A percentile compares a stretch with the other conserved stretches of the same genome.
Conservation (phyloP, 2,113 vertebrate genomes). For the Oncorhynchus keta region DNA sequence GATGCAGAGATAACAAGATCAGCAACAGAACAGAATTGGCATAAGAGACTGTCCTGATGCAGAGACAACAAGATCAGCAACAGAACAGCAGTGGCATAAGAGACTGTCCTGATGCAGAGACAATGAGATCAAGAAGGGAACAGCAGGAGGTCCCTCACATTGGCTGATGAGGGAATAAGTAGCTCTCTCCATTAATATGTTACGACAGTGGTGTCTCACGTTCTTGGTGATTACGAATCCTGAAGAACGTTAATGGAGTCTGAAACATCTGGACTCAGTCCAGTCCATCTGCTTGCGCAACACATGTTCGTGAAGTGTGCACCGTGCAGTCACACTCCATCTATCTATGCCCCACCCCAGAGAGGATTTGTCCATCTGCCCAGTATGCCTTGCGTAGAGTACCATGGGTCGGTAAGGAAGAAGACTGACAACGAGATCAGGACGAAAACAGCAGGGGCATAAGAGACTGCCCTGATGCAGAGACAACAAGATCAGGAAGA, state of each 20-base stretch:
- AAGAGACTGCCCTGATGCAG: too few species aligned
- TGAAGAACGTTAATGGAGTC: slow-evolving; percentile 21
- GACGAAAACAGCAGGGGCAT: too few species aligned
- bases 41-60: too few species aligned
- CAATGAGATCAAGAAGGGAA: too few species aligned
- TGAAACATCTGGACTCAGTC: slow-evolving; percentile 34
- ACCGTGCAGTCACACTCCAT: slow-evolving; percentile 9
- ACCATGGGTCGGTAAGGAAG: not conserved
- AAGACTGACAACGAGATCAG: not conserved
- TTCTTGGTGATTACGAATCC: slow-evolving; percentile 38
- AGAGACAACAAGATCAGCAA: too few species aligned
- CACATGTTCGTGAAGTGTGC: slow-evolving; percentile 7
- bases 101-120: too few species aligned
- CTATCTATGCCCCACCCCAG: not conserved
- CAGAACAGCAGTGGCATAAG: too few species aligned
- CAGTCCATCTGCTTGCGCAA: slow-evolving; percentile 31
- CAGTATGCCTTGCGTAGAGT: slow-evolving; percentile 13
- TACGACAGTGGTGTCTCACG: slow-evolving; percentile 2
- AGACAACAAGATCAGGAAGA: too few species aligned
- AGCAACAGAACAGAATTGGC: too few species aligned
- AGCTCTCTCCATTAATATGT: not conserved
- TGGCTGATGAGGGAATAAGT: not conserved
- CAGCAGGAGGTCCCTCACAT: not conserved
- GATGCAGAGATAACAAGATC: too few species aligned
- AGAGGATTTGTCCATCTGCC: slow-evolving; percentile 24